Base-by-base conservation (phyloP, 2,797 vertebrate genomes). In the Syngnathus rostellatus region DNA sequence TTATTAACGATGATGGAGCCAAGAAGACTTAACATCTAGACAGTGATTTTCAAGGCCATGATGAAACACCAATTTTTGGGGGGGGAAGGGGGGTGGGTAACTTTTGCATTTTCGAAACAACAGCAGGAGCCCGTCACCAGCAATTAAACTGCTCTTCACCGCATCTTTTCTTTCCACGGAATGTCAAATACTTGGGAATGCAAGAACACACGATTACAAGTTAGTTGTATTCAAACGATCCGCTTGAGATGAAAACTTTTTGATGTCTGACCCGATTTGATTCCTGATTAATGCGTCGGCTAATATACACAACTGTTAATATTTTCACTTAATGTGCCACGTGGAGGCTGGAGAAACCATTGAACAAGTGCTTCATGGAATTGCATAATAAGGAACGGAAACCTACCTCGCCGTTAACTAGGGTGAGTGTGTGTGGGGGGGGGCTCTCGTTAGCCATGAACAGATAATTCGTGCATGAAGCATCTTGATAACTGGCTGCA, bases 381-480 rank as follows among this genome's bases (percentile, higher is more conserved):
- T 88, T 89, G 86, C 89, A 89, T 81, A 85, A 23, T 68, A 85
- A 82, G 73, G 65, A 64, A 86, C 84, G 64, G 74, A 58, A 86
- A 84, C 83, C 31, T 60, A 39, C 63, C 61, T 63, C 72, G 70
- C 57, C 71, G 54, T 64, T 48, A 53, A 14, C 8, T 37, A 3
- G 8, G 50, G 7, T 1, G 46, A 19, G 16, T 17, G 2, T 7
- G 40, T 0, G 39, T 23, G 6, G 11, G 41, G 11, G 41, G 41
- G 43, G n/a, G 53, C 23, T 25, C 25, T 58, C 31, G 11, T 45
- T 12, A 14, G 53, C 53, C 53, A 55, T 10, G 55, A 67, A 21
- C 17, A 59, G 23, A 14, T 63, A 74, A 59, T 38, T 58, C 17
- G 14, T 25, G 68, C 62, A 68, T 69, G 53, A 66, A 73, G 69